A percentile compares a stretch with the other conserved stretches of the same genome.
phyloP scores from a whole-genome alignment of 2,797 vertebrate species.

The Hylomyscus alleni region DNA sequence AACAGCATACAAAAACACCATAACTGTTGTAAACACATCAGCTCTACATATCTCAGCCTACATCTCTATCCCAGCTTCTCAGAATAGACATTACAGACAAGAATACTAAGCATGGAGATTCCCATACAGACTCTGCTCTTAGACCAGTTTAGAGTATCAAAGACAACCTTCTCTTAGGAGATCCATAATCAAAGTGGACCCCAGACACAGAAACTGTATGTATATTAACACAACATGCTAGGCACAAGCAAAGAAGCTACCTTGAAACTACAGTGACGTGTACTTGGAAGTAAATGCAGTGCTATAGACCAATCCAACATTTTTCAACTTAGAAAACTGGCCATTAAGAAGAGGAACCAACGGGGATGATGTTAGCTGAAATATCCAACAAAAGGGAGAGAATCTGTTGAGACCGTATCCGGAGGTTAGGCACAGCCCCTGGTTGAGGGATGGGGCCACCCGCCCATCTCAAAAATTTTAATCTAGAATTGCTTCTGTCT shows the following conservation, averaged over 20 bases:
- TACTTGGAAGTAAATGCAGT: background rate
- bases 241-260: background rate
- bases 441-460: too few relatives aligned
- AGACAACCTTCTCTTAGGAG: background rate
- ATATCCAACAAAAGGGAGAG: too few relatives aligned
- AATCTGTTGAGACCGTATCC: too few relatives aligned
- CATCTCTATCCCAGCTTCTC: background rate
- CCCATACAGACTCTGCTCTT: background rate
- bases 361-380: too few relatives aligned
- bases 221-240: background rate
- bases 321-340: background rate
- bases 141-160: background rate
- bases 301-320: background rate
- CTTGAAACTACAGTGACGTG: background rate
- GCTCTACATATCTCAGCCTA: background rate
- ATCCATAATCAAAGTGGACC: background rate
- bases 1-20: background rate
- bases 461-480: too few relatives aligned
- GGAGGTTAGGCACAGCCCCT: too few relatives aligned
- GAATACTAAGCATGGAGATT: background rate
- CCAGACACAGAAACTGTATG: background rate
- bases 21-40: background rate
- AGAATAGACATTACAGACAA: background rate
- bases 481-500: too few relatives aligned
- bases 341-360: background rate